Evolutionary conservation across 53 echinoderm and acorn worm genomes (phyloP), one percentile per base, ranked within the genome.

Genomic region (Stichopus horrens): DNA sequence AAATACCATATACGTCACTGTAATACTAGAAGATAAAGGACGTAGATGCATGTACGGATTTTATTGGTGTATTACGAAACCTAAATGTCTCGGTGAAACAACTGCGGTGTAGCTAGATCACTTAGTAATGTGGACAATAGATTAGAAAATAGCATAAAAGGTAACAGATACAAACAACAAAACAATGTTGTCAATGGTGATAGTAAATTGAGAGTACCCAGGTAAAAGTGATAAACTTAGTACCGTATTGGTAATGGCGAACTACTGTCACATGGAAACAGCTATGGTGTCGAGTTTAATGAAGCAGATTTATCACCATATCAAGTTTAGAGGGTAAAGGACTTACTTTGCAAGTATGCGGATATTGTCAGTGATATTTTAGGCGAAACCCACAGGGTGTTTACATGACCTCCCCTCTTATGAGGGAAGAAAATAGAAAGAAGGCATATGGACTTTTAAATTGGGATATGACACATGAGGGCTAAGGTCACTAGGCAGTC

Each of bases 291-390:
- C 14, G 76, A 76, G 22, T 76, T 76, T 22, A 22, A 76, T 22
- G 76, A 76, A 9, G 14, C 76, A n/a, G 22, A 76, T 9, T 76
- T 76, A 1, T 76, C 76, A 76, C 76, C 76, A 9, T 16, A 76
- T 9, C 3, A 76, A 21, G 23, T 22, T 22, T n/a, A 22, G 21
- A 22, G 21, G 76, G 76, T 76, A n/a, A 76, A 22, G 21, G 22
- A 18, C 14, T 21, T 76, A 22, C 21, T 76, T 16, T 18, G 21
- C 1, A 9, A 9, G 22, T 76, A 18, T 22, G 14, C 76, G 9
- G 76, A 21, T 21, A 76, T 76, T n/a, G 14, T 76, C 76, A 76
- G 76, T 21, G 22, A 76, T 21, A 76, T 22, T 76, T 22, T 22
- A 9, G 76, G 76, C 9, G 1, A 22, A 22, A 76, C 76, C 9